Evolutionary conservation across 2,113 vertebrate species (phyloP), one percentile per base, ranked within the genome.

Genomic region (Lampris megalopsis): DNA sequence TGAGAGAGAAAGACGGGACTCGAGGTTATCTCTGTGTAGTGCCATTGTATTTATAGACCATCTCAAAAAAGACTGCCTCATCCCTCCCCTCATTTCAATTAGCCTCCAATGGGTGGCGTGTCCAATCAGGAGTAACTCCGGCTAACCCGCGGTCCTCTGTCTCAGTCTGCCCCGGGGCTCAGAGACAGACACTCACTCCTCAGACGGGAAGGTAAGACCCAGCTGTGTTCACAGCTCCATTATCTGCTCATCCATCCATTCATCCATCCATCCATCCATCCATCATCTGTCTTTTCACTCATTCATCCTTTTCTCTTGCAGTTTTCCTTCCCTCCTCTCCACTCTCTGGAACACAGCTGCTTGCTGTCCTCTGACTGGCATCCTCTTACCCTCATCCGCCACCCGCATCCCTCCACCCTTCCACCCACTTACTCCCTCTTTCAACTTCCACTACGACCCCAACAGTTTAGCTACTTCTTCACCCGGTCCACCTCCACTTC

Each of bases 41-140:
- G 37, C 79, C 60, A 43, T 79, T 82, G 80, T 95, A 95, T 95
- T 94, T 94, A 92, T 94, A 95, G 93, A 90, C 78, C 76, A 40
- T 82, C 83, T 92, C 70, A 82, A 92, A 92, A 94, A 93, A 92
- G 86, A 88, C 69, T 41, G 58, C 62, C 78, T 74, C 2, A 36
- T 50, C 62, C 85, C 86, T 72, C 85, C 91, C 67, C 72, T 48
- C 36, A 79, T 90, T 91, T 84, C 93, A 94, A 94, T 94, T 94
- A 94, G 90, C 80, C 82, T 63, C 63, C 70, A 76, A 89, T 94
- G 92, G 94, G 93, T 90, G 92, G 92, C 89, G 92, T 92, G 91
- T 84, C 87, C 91, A 93, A 94, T 94, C 92, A 94, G 91, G 77
- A 84, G 86, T 87, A 63, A 89, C 69, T 87, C 80, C 65, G 85